phyloP scores from a whole-genome alignment of 2,113 vertebrate genomes.

The Gymnocephalus cernua region DNA sequence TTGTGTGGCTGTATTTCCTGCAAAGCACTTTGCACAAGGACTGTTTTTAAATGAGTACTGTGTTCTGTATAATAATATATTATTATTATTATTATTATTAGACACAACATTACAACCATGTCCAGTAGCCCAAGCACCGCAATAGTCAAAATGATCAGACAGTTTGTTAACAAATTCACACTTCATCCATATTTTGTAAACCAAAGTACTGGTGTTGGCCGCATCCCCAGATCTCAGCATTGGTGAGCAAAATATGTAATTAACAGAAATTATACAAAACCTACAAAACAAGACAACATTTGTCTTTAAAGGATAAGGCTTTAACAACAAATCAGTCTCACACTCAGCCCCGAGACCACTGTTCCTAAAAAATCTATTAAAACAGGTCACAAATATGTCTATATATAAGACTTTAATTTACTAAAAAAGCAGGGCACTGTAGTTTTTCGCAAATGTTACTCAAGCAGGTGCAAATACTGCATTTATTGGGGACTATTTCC shows the following conservation, averaged over 20 bases:
- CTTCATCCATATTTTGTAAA: conserved; percentile 32
- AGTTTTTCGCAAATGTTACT: neutral
- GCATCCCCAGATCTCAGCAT: conserved; percentile 14
- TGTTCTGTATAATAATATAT: neutral
- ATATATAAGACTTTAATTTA: neutral
- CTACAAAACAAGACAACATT: neutral
- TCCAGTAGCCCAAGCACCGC: neutral
- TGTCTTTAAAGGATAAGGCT: neutral
- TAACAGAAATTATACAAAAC: conserved; percentile 25
- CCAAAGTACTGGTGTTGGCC: conserved; percentile 37
- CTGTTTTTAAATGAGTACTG: neutral
- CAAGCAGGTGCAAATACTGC: neutral
- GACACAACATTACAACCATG: neutral
- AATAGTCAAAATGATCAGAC: conserved; percentile 2
- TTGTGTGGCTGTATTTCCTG: neutral
- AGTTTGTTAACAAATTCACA: conserved; percentile 6
- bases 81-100: neutral
- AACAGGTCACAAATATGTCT: neutral
- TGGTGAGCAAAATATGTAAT: conserved; percentile 14
- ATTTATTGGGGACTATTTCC: neutral
- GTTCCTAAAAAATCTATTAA: no score
- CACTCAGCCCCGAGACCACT: neutral
- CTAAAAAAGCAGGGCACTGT: neutral
- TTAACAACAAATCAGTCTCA: neutral
- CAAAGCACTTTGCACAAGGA: neutral